phyloP scores from a whole-genome alignment of 2,888 invertebrate species.

The Folsomia manolachei region DNA sequence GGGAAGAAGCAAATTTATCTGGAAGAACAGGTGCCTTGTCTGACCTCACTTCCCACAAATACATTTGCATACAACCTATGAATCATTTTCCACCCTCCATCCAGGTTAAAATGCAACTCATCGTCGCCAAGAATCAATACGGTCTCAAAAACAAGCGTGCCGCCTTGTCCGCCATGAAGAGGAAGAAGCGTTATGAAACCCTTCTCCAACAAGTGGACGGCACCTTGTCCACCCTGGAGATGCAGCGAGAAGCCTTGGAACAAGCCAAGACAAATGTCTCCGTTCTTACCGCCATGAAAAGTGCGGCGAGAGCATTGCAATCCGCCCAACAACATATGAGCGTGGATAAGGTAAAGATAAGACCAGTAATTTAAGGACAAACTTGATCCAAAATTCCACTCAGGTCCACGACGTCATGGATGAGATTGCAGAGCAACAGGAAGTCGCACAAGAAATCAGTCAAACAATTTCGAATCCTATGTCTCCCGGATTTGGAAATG shows the following conservation, averaged over 20 bases:
- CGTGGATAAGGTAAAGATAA: slow-evolving; percentile 1
- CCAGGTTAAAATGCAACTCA: slow-evolving; percentile 14
- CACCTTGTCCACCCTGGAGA: slow-evolving; percentile 59
- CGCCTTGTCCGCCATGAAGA: slow-evolving; percentile 59
- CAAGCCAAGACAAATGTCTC: slow-evolving; percentile 61
- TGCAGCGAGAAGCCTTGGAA: slow-evolving; percentile 59
- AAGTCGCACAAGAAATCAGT: slow-evolving; percentile 60
- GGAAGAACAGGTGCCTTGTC: slow-evolving; percentile 11
- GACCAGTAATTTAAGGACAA: neutral
- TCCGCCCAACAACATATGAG: slow-evolving; percentile 56
- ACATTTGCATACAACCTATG: too few relatives aligned
- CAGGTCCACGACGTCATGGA: slow-evolving; percentile 62
- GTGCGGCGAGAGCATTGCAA: slow-evolving; percentile 59
- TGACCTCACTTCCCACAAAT: too few relatives aligned
- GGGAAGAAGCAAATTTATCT: slow-evolving; percentile 26
- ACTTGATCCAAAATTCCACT: slow-evolving; percentile 50
- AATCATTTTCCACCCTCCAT: too few relatives aligned
- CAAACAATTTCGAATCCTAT: slow-evolving; percentile 61
- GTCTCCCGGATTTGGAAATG: slow-evolving; percentile 54
- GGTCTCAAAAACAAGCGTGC: slow-evolving; percentile 51
- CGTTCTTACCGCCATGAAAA: slow-evolving; percentile 59
- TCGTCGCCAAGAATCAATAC: slow-evolving; percentile 14
- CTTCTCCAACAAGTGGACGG: slow-evolving; percentile 60
- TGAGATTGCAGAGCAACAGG: slow-evolving; percentile 62
- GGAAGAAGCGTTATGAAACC: slow-evolving; percentile 60